These are phyloP conservation scores for Drosophila kepulauana DNA, from an alignment of 1,140 invertebrate genomes.

Conservation along the genomic window DNA sequence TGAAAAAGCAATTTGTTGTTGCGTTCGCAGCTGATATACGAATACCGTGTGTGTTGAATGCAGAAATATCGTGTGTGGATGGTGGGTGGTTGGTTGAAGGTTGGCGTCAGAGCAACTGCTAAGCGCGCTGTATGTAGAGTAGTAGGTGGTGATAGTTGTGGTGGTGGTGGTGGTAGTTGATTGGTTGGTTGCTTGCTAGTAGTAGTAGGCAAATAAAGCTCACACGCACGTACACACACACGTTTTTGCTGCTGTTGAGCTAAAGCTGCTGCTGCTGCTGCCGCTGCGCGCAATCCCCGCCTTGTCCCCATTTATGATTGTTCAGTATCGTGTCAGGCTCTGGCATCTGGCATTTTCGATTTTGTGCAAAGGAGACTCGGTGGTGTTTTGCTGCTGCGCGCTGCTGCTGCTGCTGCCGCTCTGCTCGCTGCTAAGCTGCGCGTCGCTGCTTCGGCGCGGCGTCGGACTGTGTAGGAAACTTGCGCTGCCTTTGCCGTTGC, in stretches of 20 bases:
- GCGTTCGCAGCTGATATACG: conserved; percentile 82
- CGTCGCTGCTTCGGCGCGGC: conserved; percentile 46
- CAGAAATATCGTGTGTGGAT: conserved; percentile 65
- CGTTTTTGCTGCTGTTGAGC: conserved; percentile 74
- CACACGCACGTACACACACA: conserved; percentile 41
- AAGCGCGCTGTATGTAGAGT: conserved; percentile 69
- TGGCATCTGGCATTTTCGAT: conserved; percentile 46
- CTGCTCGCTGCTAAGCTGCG: conserved; percentile 70
- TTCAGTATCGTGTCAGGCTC: conserved; percentile 48
- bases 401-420: conserved; percentile 61
- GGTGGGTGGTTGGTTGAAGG: conserved; percentile 52
- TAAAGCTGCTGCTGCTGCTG: conserved; percentile 69
- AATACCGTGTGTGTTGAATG: conserved; percentile 70
- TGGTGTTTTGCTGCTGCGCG: conserved; percentile 49
- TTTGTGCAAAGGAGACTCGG: conserved; percentile 69
- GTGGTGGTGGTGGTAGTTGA: conserved; percentile 38
- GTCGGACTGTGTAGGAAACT: conserved; percentile 63
- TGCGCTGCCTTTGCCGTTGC: conserved; percentile 29
- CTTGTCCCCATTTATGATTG: conserved; percentile 63
- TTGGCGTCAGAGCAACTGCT: conserved; percentile 68
- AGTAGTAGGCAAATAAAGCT: conserved; percentile 37
- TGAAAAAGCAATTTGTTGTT: conserved; percentile 76
- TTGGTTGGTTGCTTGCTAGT: conserved; percentile 48
- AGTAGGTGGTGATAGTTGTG: conserved; percentile 52
- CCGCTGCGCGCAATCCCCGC: conserved; percentile 74